Conservation (phyloP, 2,113 vertebrate species). For the Hoplias malabaricus region DNA sequence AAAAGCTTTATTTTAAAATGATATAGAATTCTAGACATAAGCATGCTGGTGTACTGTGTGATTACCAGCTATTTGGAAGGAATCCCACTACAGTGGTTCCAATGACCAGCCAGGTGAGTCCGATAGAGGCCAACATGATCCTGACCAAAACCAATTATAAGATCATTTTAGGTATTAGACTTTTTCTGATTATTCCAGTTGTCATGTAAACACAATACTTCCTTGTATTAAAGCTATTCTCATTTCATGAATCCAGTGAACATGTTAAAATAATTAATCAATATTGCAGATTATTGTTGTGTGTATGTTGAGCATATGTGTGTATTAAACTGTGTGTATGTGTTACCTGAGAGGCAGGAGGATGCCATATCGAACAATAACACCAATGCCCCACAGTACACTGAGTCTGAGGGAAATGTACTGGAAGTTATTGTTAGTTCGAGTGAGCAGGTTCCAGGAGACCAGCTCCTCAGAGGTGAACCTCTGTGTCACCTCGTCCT, state of each 20-base stretch:
- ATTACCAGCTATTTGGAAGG: slow-evolving; percentile 86
- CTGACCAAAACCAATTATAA: slow-evolving; percentile 68
- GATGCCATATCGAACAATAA: slow-evolving; percentile 87
- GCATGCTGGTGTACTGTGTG: neutral
- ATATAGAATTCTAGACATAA: no score
- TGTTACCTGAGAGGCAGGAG: slow-evolving; percentile 89
- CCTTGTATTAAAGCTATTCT: no score
- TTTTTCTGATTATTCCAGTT: no score
- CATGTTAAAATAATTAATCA: no score
- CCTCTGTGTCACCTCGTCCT: slow-evolving; percentile 94
- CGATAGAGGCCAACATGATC: slow-evolving; percentile 82
- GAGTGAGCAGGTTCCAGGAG: slow-evolving; percentile 96
- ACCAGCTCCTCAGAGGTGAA: slow-evolving; percentile 93
- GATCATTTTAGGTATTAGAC: no score
- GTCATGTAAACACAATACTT: no score
- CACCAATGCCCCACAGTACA: slow-evolving; percentile 84
- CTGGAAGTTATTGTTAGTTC: slow-evolving; percentile 91
- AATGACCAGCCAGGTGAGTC: slow-evolving; percentile 86
- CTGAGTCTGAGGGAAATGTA: slow-evolving; percentile 88
- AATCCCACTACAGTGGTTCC: slow-evolving; percentile 87
- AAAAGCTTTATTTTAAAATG: no score
- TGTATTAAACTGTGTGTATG: no score
- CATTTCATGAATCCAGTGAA: no score
- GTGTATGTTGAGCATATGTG: neutral
- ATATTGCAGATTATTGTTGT: neutral